A percentile compares a stretch with the other conserved stretches of the same genome.
These are phyloP conservation scores for Drosophila siamana DNA, from an alignment of 2,888 invertebrate genomes.

Conservation along the genomic window DNA sequence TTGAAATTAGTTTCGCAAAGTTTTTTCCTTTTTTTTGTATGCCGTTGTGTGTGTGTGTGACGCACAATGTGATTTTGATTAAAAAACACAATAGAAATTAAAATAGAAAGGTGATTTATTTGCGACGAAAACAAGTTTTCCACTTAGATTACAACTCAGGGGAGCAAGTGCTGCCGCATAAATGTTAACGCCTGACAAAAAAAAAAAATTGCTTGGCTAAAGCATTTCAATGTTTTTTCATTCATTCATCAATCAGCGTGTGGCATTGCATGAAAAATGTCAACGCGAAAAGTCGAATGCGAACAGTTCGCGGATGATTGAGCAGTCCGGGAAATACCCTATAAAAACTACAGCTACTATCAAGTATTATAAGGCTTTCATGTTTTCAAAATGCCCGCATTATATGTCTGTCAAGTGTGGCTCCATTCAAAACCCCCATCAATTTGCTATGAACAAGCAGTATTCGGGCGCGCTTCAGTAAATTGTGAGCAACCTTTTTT, in stretches of 20 bases:
- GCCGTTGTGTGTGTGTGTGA: conserved; percentile 5
- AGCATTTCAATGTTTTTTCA: conserved; percentile 60
- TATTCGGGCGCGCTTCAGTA: conserved; percentile 18
- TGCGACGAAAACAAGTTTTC: conserved; percentile 33
- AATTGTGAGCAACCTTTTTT: conserved; percentile 27
- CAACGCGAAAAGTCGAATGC: conserved; percentile 53
- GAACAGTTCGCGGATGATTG: not conserved
- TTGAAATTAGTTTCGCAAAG: conserved; percentile 60
- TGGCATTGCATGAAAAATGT: conserved; percentile 73
- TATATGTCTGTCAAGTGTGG: not conserved
- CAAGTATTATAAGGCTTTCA: no score
- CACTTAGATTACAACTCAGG: conserved; percentile 4
- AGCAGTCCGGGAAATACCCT: conserved; percentile 40
- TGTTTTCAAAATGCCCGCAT: no score
- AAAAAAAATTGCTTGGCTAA: conserved; percentile 46
- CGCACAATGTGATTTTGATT: conserved; percentile 67
- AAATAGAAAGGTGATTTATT: conserved; percentile 70
- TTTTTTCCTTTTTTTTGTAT: conserved; percentile 13
- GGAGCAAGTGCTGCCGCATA: conserved; percentile 50
- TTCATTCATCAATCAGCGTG: conserved; percentile 76
- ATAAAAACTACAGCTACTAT: not conserved
- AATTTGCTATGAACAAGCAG: not conserved
- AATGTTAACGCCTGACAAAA: conserved; percentile 61
- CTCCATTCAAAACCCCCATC: not conserved
- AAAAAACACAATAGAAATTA: conserved; percentile 58